These are phyloP conservation scores for Geotrupes spiniger DNA, from an alignment of 2,888 invertebrate genomes.

Conservation along the genomic window DNA sequence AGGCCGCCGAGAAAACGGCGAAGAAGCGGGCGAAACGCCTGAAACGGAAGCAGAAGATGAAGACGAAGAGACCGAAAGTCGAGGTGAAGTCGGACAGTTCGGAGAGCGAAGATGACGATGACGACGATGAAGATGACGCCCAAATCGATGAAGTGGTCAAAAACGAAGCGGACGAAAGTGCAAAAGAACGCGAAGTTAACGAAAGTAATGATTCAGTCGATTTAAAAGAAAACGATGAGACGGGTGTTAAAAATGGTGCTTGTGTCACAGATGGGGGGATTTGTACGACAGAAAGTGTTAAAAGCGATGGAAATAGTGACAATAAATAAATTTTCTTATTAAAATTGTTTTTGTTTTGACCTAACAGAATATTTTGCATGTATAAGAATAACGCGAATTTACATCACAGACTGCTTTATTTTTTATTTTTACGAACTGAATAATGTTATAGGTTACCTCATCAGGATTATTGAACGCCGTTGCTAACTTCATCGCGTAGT, in stretches of 20 bases:
- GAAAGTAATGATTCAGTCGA: not conserved
- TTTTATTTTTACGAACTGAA: too few relatives aligned
- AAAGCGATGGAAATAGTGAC: slow-evolving; percentile 1
- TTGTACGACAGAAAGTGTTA: not conserved
- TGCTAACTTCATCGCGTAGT: too few relatives aligned
- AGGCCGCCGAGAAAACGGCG: slow-evolving; percentile 78
- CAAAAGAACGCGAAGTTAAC: too few relatives aligned
- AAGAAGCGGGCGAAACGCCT: slow-evolving; percentile 88
- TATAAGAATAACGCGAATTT: not conserved
- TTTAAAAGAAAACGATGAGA: not conserved
- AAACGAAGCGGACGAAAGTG: too few relatives aligned
- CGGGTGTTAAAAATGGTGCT: not conserved
- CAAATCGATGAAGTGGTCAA: not conserved
- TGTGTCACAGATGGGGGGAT: too few relatives aligned
- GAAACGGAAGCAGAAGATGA: slow-evolving; percentile 66
- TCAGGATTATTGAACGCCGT: too few relatives aligned
- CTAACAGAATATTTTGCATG: not conserved
- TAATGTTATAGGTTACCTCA: too few relatives aligned
- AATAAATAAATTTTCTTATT: not conserved
- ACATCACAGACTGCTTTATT: too few relatives aligned
- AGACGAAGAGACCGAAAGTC: slow-evolving; percentile 44
- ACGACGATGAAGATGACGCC: slow-evolving; percentile 11
- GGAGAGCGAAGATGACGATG: slow-evolving; percentile 26
- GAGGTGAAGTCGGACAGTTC: slow-evolving; percentile 38
- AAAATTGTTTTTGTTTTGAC: too few relatives aligned